These are phyloP conservation scores for Cacoxenus indagator DNA, from an alignment of 2,888 invertebrate species.

Conservation along the genomic window DNA sequence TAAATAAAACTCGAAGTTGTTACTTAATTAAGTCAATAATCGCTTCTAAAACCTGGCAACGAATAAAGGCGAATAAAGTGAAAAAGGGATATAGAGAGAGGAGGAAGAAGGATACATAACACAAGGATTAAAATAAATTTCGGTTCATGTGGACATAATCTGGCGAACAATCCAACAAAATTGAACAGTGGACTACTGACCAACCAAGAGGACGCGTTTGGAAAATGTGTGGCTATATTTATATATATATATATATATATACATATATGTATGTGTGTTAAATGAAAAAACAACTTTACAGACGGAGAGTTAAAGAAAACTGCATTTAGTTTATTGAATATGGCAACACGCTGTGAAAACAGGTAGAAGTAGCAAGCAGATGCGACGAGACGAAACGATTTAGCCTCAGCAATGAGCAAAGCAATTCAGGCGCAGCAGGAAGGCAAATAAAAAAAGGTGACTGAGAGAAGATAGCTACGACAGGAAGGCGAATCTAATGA, in stretches of 20 bases:
- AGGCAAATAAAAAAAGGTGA: background rate
- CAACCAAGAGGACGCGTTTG: too few species aligned
- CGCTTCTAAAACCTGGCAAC: background rate
- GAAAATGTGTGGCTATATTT: too few species aligned
- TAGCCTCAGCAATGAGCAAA: background rate
- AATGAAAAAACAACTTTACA: too few species aligned
- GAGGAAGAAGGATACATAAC: background rate
- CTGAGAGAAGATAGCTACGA: too few species aligned
- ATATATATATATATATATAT: too few species aligned
- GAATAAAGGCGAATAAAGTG: background rate
- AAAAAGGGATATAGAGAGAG: background rate
- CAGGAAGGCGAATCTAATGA: slow-evolving; percentile 7
- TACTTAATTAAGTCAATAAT: slow-evolving; percentile 64
- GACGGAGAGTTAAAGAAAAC: too few species aligned
- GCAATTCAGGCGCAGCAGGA: background rate
- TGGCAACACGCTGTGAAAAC: slow-evolving; percentile 18
- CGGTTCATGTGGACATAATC: slow-evolving; percentile 58
- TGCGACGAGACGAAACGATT: background rate
- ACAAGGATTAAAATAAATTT: slow-evolving; percentile 34
- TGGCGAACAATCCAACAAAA: slow-evolving; percentile 55
- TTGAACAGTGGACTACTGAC: slow-evolving; percentile 30
- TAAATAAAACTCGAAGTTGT: slow-evolving; percentile 48
- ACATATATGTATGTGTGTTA: background rate
- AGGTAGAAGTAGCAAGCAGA: background rate
- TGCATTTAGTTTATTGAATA: background rate